These are phyloP conservation scores for Pollenia griseotomentosa DNA, from an alignment of 2,888 invertebrate genomes.

Conservation along the genomic window DNA sequence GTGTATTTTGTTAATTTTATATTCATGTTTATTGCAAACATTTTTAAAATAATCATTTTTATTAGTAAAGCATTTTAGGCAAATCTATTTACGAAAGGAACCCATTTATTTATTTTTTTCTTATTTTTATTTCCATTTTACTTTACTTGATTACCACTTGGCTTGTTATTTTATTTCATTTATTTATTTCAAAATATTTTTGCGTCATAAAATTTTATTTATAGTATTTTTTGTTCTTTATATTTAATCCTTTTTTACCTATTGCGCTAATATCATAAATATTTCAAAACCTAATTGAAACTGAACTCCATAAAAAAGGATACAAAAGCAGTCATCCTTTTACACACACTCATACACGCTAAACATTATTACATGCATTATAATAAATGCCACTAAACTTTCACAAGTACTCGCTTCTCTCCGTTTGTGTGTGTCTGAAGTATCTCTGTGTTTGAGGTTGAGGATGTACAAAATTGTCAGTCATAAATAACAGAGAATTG, in stretches of 20 bases:
- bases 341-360: conserved; percentile 8
- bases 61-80: too few relatives aligned
- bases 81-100: too few relatives aligned
- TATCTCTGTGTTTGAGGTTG: conserved; percentile 3
- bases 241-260: conserved; percentile 72
- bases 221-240: conserved; percentile 40
- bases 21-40: too few relatives aligned
- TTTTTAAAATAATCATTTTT: background rate
- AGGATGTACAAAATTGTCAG: conserved; percentile 70
- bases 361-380: conserved; percentile 55
- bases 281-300: conserved; percentile 72
- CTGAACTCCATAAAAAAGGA: conserved; percentile 64
- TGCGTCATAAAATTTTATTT: conserved; percentile 64
- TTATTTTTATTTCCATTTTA: background rate
- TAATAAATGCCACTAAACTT: conserved; percentile 64
- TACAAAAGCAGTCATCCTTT: conserved; percentile 43
- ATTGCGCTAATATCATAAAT: conserved; percentile 74
- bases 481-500: conserved; percentile 72
- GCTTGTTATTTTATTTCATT: conserved; percentile 47
- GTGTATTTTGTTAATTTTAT: too few relatives aligned
- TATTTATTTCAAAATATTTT: conserved; percentile 41
- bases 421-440: background rate
- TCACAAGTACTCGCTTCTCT: conserved; percentile 12
- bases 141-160: conserved; percentile 39
- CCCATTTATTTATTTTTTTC: too few relatives aligned